Conservation (phyloP, 2,113 vertebrate genomes). For the Prionailurus bengalensis region DNA sequence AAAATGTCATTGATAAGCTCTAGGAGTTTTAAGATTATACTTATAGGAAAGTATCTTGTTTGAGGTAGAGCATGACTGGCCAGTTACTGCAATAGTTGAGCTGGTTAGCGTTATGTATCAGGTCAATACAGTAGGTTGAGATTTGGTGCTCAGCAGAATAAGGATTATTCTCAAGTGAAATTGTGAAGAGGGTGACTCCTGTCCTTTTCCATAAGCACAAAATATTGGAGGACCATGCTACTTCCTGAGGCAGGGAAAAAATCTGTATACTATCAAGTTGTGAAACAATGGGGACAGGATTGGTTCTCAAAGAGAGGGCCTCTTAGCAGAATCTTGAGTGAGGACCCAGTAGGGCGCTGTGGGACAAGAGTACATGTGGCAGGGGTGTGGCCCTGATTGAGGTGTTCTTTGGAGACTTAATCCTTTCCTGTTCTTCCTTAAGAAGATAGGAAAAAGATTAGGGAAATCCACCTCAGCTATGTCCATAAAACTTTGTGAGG, state of each 20-base stretch:
- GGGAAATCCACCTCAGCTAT: neutral
- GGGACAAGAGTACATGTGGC: neutral
- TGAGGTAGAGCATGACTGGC: neutral
- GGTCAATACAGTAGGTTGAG: neutral
- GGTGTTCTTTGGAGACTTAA: neutral
- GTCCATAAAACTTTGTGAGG: neutral
- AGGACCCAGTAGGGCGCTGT: accelerated
- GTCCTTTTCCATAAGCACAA: neutral
- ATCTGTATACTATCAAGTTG: neutral
- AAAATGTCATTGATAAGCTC: neutral
- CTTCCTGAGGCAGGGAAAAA: neutral
- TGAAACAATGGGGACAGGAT: neutral
- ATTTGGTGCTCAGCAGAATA: neutral
- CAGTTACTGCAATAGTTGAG: neutral
- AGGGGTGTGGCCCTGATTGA: neutral
- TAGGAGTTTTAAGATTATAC: neutral
- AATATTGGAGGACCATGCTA: neutral
- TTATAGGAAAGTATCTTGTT: neutral
- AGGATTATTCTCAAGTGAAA: neutral
- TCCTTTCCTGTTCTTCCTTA: neutral
- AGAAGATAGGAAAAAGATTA: neutral
- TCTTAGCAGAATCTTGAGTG: neutral
- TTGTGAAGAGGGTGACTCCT: neutral
- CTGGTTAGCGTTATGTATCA: neutral
- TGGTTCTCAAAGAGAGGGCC: neutral